phyloP scores from a whole-genome alignment of 2,797 vertebrate species.

The Tadarida brasiliensis region DNA sequence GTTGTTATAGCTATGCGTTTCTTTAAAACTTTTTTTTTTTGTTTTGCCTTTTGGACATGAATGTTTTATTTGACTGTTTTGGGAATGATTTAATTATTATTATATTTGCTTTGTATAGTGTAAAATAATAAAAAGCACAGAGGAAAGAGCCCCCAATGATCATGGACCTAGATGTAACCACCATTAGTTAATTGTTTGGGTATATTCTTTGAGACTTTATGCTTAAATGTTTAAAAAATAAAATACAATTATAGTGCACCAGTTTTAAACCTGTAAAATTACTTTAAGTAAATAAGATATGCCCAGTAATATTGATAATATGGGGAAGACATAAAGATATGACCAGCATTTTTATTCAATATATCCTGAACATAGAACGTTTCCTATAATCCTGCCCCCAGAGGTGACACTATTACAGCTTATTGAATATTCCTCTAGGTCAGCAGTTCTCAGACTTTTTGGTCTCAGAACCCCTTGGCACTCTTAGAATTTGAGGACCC shows the following conservation, averaged over 20 bases:
- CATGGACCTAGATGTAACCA: background rate
- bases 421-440: background rate
- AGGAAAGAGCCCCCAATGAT: background rate
- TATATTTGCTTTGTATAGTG: background rate
- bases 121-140: background rate
- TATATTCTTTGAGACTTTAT: background rate
- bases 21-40: background rate
- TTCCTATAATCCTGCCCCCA: background rate
- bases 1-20: rapidly evolving
- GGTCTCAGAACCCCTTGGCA: background rate
- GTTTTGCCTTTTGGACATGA: background rate
- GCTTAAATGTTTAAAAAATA: background rate
- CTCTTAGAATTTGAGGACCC: background rate
- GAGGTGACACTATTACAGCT: background rate
- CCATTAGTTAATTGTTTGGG: background rate
- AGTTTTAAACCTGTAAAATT: background rate
- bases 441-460: background rate
- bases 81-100: background rate
- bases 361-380: background rate
- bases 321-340: background rate
- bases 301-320: background rate
- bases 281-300: background rate
- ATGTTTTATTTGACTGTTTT: background rate
- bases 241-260: background rate
- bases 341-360: background rate